Base-by-base conservation (phyloP, 2,797 vertebrate genomes). In the Liparis tanakae region DNA sequence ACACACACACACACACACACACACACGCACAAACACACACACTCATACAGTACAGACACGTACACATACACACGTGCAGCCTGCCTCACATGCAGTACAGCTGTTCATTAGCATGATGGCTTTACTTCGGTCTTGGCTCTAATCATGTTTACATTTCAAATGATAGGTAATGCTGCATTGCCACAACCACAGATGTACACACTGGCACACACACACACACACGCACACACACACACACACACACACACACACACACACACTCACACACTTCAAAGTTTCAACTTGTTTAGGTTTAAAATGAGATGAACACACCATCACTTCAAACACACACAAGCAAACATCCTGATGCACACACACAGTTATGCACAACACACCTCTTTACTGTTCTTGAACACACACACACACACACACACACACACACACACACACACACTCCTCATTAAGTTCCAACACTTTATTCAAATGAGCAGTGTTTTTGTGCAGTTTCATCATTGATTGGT, bases 81-180 rank as follows among this genome's bases (percentile, higher is more conserved):
- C 10, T 55, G 30, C 51, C 75, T 56, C 55, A 87, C 70, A 51
- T 44, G 51, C 69, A 22, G 79, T 86, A 81, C 92, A 92, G 91
- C 89, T 91, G 92, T 88, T 92, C 89, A 91, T 93, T 93, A 91
- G 74, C 85, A 80, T 90, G 88, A 90, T 88, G 79, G 83, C 82
- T 90, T 88, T 79, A 87, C 78, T 76, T 83, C 46, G 81, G 82
- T 85, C 83, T 91, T 73, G 68, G 79, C 84, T 87, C 70, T 86
- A 91, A 91, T 92, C 83, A 81, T 85, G 89, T 92, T 92, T 92
- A 92, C 86, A 86, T 90, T 89, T 89, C 83, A 86, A 83, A 91
- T 87, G 72, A 87, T 81, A 66, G 56, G 63, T 84, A 87, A 76
- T 75, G 71, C 85, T 83, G 79, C 79, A 74, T 58, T 51, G 65